Conservation (phyloP, 2,797 vertebrate species). For the Coregonus suidteri region DNA sequence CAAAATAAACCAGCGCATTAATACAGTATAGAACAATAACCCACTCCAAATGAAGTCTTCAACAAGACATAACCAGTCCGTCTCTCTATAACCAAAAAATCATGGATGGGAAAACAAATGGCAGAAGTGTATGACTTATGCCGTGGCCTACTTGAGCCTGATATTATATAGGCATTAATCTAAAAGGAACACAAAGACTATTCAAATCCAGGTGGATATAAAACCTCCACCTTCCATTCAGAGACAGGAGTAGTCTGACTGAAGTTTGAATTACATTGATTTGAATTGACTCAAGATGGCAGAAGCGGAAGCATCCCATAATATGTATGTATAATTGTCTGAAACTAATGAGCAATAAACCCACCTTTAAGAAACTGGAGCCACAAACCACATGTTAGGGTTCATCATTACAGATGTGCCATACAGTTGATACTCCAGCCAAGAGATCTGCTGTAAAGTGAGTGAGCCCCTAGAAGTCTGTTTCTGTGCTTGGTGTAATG, state of each 20-base stretch:
- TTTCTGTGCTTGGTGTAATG: constrained; percentile 33
- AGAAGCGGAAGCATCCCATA: neutral
- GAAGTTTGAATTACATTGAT: neutral
- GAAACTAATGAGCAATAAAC: constrained; percentile 46
- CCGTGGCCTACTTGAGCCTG: neutral
- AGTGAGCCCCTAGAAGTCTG: constrained; percentile 2
- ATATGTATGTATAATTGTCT: constrained; percentile 9
- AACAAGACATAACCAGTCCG: constrained; percentile 23
- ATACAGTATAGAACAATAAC: constrained; percentile 39
- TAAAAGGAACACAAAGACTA: neutral
- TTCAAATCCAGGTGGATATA: neutral
- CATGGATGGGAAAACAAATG: neutral
- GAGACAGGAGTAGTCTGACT: no score
- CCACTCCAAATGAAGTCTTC: constrained; percentile 8
- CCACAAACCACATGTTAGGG: constrained; percentile 37
- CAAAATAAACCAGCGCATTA: constrained; percentile 41
- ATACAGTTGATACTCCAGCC: neutral
- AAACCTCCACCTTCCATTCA: neutral
- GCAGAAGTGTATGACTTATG: neutral
- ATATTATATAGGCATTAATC: neutral
- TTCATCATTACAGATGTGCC: constrained; percentile 34
- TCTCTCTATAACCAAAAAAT: neutral
- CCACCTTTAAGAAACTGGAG: constrained; percentile 34
- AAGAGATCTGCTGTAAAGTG: neutral
- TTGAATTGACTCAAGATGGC: neutral